Base-by-base conservation (phyloP, 2,113 vertebrate species). In the Eudyptes chrysolophus region DNA sequence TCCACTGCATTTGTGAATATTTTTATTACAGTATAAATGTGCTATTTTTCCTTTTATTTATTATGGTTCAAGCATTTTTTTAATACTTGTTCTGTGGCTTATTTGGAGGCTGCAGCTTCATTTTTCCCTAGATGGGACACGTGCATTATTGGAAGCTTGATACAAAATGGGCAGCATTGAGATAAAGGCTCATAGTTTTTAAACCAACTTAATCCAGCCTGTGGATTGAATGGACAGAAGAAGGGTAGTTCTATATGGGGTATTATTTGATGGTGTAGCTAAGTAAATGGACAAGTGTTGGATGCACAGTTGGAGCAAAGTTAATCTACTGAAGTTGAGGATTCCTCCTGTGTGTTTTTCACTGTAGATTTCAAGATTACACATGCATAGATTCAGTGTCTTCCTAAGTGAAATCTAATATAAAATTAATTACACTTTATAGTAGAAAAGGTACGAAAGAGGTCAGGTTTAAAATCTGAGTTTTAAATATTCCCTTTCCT, bases 41-140 rank as follows among this genome's bases (percentile, higher is more conserved):
- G 82, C 65, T 97, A 83, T 92, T 89, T 95, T 96, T 18, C 46
- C 75, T 51, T 90, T 92, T 94, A 69, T 90, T 97, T 96, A 79
- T 92, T 79, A 81, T 83, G 4, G 2, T 85, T 78, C 79, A 77
- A 74, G 14, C 40, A 81, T 93, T 60, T 92, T 93, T 89, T 84
- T 81, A 83, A 57, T 87, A 77, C 29, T 54, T 55, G 36, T 77
- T 85, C 75, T 84, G 79, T 82, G 60, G 57, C 71, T 94, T 84
- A 84, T 89, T 94, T 91, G 44, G n/a, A 84, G 54, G 32, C 16
- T 84, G 4, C 16, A 86, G 20, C 66, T 92, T 93, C 36, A 25
- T 83, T 94, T 93, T 87, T 72, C 38, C 60, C 36, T 64, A 61
- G 27, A 38, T 65, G 40, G 38, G 49, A 52, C 32, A 75, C 0